phyloP scores from a whole-genome alignment of 2,888 invertebrate species.

The Alloplasta piceator region DNA sequence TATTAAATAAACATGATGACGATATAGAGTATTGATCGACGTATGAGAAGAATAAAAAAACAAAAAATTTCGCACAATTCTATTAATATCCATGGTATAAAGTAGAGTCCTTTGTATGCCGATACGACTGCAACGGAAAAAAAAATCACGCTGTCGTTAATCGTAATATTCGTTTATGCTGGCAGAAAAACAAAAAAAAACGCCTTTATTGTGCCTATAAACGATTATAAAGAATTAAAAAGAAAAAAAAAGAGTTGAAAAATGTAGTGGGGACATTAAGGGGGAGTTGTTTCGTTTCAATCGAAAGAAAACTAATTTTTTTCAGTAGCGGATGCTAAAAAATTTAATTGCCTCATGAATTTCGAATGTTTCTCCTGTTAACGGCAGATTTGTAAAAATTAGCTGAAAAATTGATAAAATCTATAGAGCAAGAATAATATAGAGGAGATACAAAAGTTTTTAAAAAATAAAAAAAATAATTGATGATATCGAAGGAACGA shows the following conservation, averaged over 20 bases:
- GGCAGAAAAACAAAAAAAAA: constrained; percentile 73
- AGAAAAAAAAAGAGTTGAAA: background rate
- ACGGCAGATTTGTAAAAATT: no score
- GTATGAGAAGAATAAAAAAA: constrained; percentile 46
- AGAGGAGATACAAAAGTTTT: constrained; percentile 29
- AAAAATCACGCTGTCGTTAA: constrained; percentile 60
- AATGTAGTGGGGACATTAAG: no score
- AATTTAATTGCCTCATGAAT: no score
- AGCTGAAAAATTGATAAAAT: no score
- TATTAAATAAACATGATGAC: constrained; percentile 46
- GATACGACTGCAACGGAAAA: background rate
- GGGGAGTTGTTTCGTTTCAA: no score
- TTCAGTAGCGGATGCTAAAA: no score
- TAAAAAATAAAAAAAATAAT: constrained; percentile 55
- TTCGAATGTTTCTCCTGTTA: no score
- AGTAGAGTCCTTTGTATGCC: constrained; percentile 51
- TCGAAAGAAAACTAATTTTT: no score
- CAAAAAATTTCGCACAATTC: constrained; percentile 58
- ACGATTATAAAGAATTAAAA: constrained; percentile 68
- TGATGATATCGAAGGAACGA: no score
- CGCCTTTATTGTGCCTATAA: constrained; percentile 80
- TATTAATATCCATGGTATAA: constrained; percentile 44
- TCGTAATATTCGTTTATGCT: constrained; percentile 74
- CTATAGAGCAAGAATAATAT: constrained; percentile 21
- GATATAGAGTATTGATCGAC: constrained; percentile 41